phyloP scores from a whole-genome alignment of 2,113 vertebrate genomes.

The Neotragus pygmaeus region DNA sequence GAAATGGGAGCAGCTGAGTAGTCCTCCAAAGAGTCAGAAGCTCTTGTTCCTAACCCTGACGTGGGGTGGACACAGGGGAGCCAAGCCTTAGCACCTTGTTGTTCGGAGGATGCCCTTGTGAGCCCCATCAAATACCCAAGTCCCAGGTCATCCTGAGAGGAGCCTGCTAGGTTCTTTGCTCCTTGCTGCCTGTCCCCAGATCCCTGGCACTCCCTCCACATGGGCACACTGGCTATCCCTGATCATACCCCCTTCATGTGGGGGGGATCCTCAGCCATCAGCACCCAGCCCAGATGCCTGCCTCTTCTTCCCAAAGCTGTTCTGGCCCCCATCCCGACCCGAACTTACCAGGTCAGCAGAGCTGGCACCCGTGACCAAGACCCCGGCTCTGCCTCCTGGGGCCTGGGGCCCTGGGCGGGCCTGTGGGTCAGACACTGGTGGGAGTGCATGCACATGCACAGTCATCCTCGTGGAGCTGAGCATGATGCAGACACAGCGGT shows the following conservation, averaged over 20 bases:
- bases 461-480: not conserved
- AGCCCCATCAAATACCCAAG: not conserved
- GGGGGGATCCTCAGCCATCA: not conserved
- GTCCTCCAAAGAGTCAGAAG: not conserved
- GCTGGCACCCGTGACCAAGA: not conserved
- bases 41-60: not conserved
- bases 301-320: not conserved
- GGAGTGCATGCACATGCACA: not conserved
- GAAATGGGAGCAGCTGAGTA: not conserved
- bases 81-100: not conserved
- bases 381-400: not conserved
- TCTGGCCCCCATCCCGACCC: too few species aligned
- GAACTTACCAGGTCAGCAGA: not conserved
- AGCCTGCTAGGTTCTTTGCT: not conserved
- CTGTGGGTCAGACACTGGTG: not conserved
- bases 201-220: rapidly evolving
- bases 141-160: not conserved
- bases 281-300: not conserved
- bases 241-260: not conserved
- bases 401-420: too few species aligned
- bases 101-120: not conserved
- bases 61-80: not conserved
- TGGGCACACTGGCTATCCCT: not conserved
- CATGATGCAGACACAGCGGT: not conserved
- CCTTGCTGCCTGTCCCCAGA: not conserved